Evolutionary conservation across 2,797 vertebrate genomes (phyloP).

Genomic region (Eupleurogrammus muticus): DNA sequence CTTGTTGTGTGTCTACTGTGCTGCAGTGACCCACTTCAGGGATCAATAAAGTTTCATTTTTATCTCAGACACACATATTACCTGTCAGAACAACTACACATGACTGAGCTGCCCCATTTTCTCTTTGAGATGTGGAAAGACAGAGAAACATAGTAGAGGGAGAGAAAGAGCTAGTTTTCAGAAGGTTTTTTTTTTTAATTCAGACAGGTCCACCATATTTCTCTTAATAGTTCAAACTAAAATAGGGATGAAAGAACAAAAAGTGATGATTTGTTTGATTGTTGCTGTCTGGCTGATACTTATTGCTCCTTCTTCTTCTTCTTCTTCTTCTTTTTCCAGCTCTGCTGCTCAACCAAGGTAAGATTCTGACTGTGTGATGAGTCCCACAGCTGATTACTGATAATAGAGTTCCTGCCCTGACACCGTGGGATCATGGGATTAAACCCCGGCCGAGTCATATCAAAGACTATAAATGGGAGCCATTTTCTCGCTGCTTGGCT

Average conservation of each 20-base stretch:
- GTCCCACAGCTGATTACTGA: not conserved
- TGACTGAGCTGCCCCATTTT: not conserved
- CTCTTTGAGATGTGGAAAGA: not conserved
- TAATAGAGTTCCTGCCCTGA: too few relatives aligned
- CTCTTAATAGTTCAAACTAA: not conserved
- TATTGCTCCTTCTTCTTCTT: not conserved
- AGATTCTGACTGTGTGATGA: constrained; percentile 49
- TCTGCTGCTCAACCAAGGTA: constrained; percentile 90
- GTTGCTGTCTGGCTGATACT: constrained; percentile 5
- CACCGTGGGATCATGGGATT: too few relatives aligned
- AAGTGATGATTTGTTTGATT: constrained; percentile 16
- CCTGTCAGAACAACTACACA: not conserved
- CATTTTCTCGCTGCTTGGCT: too few relatives aligned
- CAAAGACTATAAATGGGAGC: too few relatives aligned
- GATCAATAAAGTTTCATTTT: constrained; percentile 25
- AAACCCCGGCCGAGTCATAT: too few relatives aligned
- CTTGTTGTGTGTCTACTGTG: not conserved
- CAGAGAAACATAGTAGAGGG: not conserved
- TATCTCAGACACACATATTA: not conserved
- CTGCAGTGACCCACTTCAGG: constrained; percentile 1
- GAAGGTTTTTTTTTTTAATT: not conserved
- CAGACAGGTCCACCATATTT: not conserved
- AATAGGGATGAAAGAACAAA: not conserved
- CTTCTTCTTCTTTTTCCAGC: constrained; percentile 69
- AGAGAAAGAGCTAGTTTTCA: not conserved